Evolutionary conservation across 2,113 vertebrate genomes (phyloP).

Genomic region (Kryptolebias marmoratus): DNA sequence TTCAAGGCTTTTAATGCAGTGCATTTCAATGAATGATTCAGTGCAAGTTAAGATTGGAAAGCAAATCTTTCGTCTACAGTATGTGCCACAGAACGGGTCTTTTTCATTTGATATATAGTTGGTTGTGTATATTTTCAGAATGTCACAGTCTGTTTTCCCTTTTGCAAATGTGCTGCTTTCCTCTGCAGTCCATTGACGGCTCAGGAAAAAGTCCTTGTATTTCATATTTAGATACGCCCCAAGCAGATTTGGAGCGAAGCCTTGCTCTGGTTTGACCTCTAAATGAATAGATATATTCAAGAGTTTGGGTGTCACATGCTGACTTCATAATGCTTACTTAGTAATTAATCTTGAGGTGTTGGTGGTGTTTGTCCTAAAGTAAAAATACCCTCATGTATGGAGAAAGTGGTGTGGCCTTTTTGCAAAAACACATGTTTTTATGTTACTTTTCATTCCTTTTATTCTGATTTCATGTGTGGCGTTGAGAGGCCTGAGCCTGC

Average conservation of each 20-base stretch:
- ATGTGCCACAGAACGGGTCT: neutral
- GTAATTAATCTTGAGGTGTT: neutral
- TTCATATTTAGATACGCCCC: slow-evolving; percentile 23
- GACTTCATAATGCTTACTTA: slow-evolving; percentile 4
- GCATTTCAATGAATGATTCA: slow-evolving; percentile 22
- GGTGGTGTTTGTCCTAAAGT: neutral
- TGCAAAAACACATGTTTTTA: neutral
- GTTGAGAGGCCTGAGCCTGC: neutral
- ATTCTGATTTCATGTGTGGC: neutral
- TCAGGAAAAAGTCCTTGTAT: slow-evolving; percentile 11
- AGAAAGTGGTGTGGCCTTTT: neutral
- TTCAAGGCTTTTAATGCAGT: slow-evolving; percentile 25
- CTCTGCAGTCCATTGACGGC: slow-evolving; percentile 8
- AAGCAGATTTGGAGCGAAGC: slow-evolving; percentile 10
- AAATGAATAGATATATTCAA: slow-evolving; percentile 13
- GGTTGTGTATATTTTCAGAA: slow-evolving; percentile 4
- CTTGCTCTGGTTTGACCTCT: neutral
- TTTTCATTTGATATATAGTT: neutral
- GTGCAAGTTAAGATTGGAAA: neutral
- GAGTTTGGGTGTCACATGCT: slow-evolving; percentile 18
- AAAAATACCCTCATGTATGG: neutral
- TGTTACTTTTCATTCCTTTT: neutral
- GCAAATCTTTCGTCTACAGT: neutral
- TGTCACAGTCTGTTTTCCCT: neutral
- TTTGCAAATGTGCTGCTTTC: slow-evolving; percentile 1